phyloP scores from a whole-genome alignment of 1,140 invertebrate species.

The Marisa cornuarietis region DNA sequence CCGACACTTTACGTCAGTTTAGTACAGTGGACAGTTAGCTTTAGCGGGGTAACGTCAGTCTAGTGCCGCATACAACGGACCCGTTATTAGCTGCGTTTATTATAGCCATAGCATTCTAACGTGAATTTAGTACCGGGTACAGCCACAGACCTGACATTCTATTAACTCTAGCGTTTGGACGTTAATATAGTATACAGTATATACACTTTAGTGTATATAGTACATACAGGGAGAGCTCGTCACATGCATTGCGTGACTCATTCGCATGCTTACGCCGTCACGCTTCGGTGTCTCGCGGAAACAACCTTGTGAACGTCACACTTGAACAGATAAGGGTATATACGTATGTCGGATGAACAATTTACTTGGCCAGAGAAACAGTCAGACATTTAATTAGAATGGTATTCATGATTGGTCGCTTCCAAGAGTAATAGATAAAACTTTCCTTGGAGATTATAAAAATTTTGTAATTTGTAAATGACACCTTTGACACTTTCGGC shows the following conservation, averaged over 20 bases:
- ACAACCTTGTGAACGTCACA: not conserved
- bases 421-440: no score
- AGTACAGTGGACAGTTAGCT: no score
- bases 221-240: no score
- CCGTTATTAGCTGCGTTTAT: not conserved
- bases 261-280: not conserved
- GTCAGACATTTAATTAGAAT: no score
- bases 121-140: not conserved
- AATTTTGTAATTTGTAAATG: no score
- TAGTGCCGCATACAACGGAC: not conserved
- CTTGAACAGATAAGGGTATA: not conserved
- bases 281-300: not conserved
- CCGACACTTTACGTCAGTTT: not conserved
- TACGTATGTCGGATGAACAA: not conserved
- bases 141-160: not conserved
- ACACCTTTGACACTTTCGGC: no score
- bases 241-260: not conserved
- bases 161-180: not conserved
- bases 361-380: no score
- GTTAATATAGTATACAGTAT: not conserved
- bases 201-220: no score
- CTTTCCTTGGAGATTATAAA: no score
- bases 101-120: not conserved
- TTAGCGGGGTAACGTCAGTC: not conserved
- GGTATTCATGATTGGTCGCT: no score